phyloP scores from a whole-genome alignment of 1,140 invertebrate genomes.

The Ptiloglossa arizonensis region DNA sequence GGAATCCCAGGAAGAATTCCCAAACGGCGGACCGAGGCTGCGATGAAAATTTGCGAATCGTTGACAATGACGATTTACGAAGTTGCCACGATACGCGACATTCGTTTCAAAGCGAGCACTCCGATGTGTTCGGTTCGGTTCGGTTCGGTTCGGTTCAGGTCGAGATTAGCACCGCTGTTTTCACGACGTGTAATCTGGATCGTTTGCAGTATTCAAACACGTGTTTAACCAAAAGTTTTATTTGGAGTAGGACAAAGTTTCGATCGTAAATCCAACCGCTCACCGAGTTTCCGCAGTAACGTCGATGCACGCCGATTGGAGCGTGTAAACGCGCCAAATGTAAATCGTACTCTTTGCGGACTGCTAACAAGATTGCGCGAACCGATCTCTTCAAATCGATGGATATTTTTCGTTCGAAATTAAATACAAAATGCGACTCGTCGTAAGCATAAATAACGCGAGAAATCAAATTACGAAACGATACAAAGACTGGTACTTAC shows the following conservation, averaged over 20 bases:
- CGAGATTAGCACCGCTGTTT: background rate
- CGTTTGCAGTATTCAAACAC: background rate
- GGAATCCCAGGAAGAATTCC: background rate
- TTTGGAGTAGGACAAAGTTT: slow-evolving; percentile 18
- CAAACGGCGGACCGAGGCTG: background rate
- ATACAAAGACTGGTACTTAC: too few species aligned
- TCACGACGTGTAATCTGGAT: slow-evolving; percentile 9
- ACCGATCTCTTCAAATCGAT: background rate
- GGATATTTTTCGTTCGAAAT: too few species aligned
- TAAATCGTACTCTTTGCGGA: background rate
- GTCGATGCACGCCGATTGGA: background rate
- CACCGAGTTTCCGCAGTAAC: background rate
- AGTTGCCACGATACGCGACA: background rate
- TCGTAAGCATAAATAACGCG: too few species aligned
- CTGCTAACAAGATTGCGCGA: background rate
- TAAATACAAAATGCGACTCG: too few species aligned
- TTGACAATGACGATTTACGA: background rate
- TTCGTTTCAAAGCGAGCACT: background rate
- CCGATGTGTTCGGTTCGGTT: background rate
- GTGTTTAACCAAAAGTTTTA: slow-evolving; percentile 31
- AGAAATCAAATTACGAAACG: too few species aligned
- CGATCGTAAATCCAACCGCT: background rate
- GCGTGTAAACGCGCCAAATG: background rate
- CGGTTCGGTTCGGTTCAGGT: background rate
- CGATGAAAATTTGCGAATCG: background rate